Conservation (phyloP, 2,888 invertebrate genomes). For the Neoitamus cyanurus region DNA sequence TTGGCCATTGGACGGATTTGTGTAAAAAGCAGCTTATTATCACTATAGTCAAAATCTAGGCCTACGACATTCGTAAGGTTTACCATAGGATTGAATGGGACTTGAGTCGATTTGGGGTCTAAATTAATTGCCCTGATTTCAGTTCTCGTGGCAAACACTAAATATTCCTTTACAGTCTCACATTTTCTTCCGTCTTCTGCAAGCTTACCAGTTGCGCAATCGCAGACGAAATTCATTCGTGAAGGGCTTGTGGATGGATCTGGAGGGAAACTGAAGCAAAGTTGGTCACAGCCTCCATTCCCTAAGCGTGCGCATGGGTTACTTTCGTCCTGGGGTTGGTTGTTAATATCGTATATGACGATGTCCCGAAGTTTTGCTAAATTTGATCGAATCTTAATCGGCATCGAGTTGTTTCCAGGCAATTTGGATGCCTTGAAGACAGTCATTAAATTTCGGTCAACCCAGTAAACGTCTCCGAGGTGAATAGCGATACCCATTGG, state of each 20-base stretch:
- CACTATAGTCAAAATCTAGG: conserved; percentile 92
- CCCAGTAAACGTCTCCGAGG: conserved; percentile 90
- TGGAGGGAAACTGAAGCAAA: conserved; percentile 92
- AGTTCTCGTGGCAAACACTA: conserved; percentile 93
- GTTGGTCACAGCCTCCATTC: conserved; percentile 90
- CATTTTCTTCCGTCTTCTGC: conserved; percentile 77
- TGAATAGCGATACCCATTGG: conserved; percentile 93
- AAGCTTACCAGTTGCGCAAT: conserved; percentile 91
- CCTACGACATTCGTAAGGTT: conserved; percentile 94
- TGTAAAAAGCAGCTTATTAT: conserved; percentile 89
- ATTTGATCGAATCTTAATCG: conserved; percentile 82
- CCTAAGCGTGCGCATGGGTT: conserved; percentile 83
- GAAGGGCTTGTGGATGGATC: conserved; percentile 68
- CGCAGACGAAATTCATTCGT: conserved; percentile 77
- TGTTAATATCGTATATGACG: conserved; percentile 87
- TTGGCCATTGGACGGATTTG: conserved; percentile 92
- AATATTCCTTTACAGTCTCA: conserved; percentile 85
- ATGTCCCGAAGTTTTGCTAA: conserved; percentile 89
- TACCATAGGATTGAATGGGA: conserved; percentile 86
- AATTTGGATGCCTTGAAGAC: conserved; percentile 84
- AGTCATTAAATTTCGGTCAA: conserved; percentile 89
- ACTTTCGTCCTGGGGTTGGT: conserved; percentile 85
- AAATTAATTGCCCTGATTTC: conserved; percentile 93
- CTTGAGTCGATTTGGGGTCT: conserved; percentile 81
- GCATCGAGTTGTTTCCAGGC: conserved; percentile 77